Percentiles rank a stretch among this genome's conserved stretches.
Evolutionary conservation across 2,888 invertebrate genomes (phyloP).

Genomic region (Amiota minor): DNA sequence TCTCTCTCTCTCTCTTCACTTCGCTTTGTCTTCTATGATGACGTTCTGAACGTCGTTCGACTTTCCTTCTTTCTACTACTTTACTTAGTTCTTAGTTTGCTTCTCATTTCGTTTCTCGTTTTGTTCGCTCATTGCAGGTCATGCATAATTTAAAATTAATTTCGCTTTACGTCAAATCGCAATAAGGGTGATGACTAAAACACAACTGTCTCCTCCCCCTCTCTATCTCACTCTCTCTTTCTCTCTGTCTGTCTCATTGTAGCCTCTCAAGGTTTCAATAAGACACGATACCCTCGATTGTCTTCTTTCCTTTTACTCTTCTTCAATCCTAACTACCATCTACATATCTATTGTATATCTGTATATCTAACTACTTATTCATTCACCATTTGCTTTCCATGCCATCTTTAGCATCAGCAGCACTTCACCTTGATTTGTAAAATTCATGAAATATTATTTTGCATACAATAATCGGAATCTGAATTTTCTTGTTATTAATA

Average conservation of each 20-base stretch:
- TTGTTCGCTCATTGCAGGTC: conserved; percentile 44
- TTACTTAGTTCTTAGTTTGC: background rate
- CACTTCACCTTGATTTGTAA: too few relatives aligned
- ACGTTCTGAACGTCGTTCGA: background rate
- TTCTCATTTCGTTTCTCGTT: background rate
- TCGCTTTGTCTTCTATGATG: background rate
- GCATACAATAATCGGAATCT: conserved; percentile 2
- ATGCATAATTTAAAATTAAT: conserved; percentile 67
- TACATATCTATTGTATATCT: background rate
- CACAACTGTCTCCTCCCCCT: too few relatives aligned
- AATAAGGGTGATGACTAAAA: conserved; percentile 20
- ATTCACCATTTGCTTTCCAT: background rate
- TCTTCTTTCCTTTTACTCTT: background rate
- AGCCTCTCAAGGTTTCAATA: too few relatives aligned
- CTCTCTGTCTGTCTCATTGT: too few relatives aligned
- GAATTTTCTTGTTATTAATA: conserved; percentile 21
- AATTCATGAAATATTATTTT: conserved; percentile 21
- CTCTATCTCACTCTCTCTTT: too few relatives aligned
- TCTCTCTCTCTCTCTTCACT: background rate
- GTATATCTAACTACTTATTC: background rate
- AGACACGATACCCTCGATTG: background rate
- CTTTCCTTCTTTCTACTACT: background rate
- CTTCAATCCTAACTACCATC: background rate
- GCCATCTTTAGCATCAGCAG: too few relatives aligned
- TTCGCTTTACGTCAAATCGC: conserved; percentile 55